Conservation (phyloP, 2,113 vertebrate genomes). For the Ptilorrhoa leucosticta region DNA sequence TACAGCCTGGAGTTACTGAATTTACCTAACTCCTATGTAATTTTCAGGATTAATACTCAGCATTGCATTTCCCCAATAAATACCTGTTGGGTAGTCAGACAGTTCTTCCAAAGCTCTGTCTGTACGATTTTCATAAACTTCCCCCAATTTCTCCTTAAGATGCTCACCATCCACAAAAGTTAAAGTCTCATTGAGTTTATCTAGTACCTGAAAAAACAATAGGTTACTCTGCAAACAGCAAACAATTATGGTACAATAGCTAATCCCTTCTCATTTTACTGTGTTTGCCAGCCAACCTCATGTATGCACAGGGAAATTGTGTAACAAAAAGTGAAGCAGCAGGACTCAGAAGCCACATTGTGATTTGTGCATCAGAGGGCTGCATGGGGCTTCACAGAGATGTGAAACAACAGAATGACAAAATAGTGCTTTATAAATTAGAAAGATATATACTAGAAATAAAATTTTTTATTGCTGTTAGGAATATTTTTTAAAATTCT, state of each 20-base stretch:
- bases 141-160: slow-evolving; percentile 55
- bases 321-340: not conserved
- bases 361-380: not conserved
- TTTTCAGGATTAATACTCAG: not conserved
- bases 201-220: slow-evolving; percentile 56
- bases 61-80: not conserved
- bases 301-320: not conserved
- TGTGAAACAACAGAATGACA: not conserved
- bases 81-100: slow-evolving; percentile 53
- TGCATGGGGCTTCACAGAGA: not conserved
- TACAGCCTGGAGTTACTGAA: not conserved
- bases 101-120: slow-evolving; percentile 34
- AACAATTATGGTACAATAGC: not conserved
- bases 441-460: not conserved
- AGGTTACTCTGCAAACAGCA: not conserved
- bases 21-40: not conserved
- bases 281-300: not conserved
- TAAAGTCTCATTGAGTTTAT: slow-evolving; percentile 70
- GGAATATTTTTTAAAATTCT: not conserved
- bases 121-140: not conserved
- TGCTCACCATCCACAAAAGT: slow-evolving; percentile 69
- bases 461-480: not conserved
- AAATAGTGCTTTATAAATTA: not conserved
- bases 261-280: not conserved
- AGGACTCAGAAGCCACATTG: not conserved